A percentile compares a stretch with the other conserved stretches of the same genome.
Evolutionary conservation across 1,140 invertebrate species (phyloP).

Genomic region (Meloidogyne floridensis): DNA sequence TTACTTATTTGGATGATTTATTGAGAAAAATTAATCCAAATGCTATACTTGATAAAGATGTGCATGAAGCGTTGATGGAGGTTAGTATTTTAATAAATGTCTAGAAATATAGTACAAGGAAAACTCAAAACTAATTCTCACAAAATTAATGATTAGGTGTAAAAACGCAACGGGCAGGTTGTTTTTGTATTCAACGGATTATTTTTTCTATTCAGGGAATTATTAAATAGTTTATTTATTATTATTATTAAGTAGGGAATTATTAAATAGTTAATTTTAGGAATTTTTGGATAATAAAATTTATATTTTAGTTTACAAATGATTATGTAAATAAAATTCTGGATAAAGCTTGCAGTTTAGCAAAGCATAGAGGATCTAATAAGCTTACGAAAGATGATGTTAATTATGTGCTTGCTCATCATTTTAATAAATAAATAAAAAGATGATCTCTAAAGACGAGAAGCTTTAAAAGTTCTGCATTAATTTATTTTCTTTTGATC

Average conservation of each 20-base stretch:
- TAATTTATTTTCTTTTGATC: background rate
- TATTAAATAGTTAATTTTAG: no score
- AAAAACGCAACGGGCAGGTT: no score
- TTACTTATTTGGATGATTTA: background rate
- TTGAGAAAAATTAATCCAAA: background rate
- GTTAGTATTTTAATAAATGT: background rate
- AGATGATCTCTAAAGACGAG: background rate
- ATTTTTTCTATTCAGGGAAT: no score
- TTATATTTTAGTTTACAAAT: background rate
- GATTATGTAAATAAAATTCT: background rate
- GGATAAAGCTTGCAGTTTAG: background rate
- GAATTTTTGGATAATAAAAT: background rate
- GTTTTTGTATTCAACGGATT: no score
- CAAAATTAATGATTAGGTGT: no score
- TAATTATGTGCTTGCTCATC: background rate
- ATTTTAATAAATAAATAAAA: background rate
- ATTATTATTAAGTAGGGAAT: no score
- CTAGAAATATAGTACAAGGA: no score
- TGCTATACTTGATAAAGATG: background rate
- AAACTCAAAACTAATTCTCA: no score
- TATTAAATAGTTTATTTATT: no score
- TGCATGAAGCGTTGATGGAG: background rate
- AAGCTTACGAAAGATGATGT: conserved; percentile 3
- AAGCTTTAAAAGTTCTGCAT: background rate
- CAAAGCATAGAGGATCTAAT: background rate